Percentiles rank a stretch among this genome's conserved stretches.
Conservation (phyloP, 2,888 invertebrate species). For the Drosophila helvetica region DNA sequence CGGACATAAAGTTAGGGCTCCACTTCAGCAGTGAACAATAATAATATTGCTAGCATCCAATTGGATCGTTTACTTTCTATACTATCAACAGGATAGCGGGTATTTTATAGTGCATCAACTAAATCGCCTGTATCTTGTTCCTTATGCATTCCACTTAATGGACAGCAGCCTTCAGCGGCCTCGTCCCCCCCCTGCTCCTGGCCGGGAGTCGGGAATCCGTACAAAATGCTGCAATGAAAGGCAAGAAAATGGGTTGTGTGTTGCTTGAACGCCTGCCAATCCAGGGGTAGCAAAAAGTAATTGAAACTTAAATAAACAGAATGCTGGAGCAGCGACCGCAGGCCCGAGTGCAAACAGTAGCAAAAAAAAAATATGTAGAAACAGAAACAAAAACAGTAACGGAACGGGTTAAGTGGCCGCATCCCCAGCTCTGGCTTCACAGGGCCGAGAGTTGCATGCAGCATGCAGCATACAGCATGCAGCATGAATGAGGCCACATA, state of each 20-base stretch:
- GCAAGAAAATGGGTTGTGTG: constrained; percentile 55
- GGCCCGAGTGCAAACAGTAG: constrained; percentile 52
- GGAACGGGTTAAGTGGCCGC: constrained; percentile 49
- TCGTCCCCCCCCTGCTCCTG: background rate
- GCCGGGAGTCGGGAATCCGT: constrained; percentile 1
- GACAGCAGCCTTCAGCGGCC: constrained; percentile 25
- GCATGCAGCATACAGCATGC: constrained; percentile 25
- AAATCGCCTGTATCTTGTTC: too few relatives aligned
- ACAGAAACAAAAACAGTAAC: background rate
- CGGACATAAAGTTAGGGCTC: background rate
- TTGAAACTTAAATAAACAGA: constrained; percentile 77
- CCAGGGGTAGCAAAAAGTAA: constrained; percentile 64
- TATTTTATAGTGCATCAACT: too few relatives aligned
- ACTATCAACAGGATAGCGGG: too few relatives aligned
- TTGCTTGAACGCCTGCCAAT: constrained; percentile 60
- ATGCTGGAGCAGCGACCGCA: constrained; percentile 39
- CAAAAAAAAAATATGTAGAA: background rate
- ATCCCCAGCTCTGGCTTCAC: constrained; percentile 18
- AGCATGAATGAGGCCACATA: constrained; percentile 37
- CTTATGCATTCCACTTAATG: background rate
- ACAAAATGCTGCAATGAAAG: constrained; percentile 40
- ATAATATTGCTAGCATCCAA: too few relatives aligned
- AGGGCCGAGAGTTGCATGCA: background rate
- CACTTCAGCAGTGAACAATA: too few relatives aligned
- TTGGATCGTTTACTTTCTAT: too few relatives aligned